Base-by-base conservation (phyloP, 2,113 vertebrate species). In the Pteropus alecto region DNA sequence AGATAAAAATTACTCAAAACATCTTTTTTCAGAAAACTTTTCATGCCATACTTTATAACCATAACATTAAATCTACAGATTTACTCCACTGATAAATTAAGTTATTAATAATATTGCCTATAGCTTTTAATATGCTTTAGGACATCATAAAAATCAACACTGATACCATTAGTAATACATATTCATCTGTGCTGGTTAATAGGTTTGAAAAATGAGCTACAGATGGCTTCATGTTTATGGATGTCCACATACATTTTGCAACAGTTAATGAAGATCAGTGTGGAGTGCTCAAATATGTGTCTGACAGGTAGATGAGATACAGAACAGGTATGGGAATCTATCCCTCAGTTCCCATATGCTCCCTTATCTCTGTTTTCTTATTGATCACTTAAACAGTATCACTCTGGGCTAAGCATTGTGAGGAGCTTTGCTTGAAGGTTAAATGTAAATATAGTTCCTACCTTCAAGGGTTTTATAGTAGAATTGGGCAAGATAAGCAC, bases 201-300 rank as follows among this genome's bases (percentile, higher is more conserved):
- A 78, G 67, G 13, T 95, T 96, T 97, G 85, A 97, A 94, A 96
- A 97, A 97, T 95, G 91, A 97, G 85, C 91, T 93, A 41, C 91
- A 97, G 94, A 97, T 96, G 86, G 86, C 38, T 97, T 96, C 94
- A 96, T 97, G 90, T 96, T 97, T 97, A 97, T 97, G 97, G 85
- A 97, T 96, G n/a, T 92, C 90, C 87, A 81, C 61, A 83, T 0
- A 18, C 73, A 89, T 43, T 94, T 95, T 88, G 19, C 82, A 93
- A 7, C 21, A 88, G 77, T 88, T 96, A 96, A 88, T 96, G 74
- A 95, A 46, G 46, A 68, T 93, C 43, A 11, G 8, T 95, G 95
- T 90, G 18, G 24, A 26, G 35, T 11, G 5, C 86, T 81, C 86
- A 61, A 48, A 12, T 79, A 56, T 76, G 33, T 89, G 38, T 71